Conservation (phyloP, 2,797 vertebrate genomes). For the Pseudochaenichthys georgianus region DNA sequence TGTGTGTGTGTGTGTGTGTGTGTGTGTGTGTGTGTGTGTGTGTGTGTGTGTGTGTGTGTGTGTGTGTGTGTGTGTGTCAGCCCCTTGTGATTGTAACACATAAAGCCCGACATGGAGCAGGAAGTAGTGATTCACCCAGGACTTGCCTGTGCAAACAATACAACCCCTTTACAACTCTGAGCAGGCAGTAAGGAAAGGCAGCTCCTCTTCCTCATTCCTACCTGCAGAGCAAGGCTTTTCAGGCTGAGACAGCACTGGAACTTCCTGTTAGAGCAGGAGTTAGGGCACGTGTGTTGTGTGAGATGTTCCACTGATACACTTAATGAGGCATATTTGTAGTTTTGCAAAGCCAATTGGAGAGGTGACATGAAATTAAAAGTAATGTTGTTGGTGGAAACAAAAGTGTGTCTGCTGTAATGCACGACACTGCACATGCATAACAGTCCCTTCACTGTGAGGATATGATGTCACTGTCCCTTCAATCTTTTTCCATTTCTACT, state of each 20-base stretch:
- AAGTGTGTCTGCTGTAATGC: too few relatives aligned
- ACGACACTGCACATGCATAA: background rate
- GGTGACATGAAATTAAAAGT: too few relatives aligned
- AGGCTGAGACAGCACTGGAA: background rate
- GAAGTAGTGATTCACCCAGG: conserved; percentile 63
- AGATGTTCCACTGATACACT: background rate
- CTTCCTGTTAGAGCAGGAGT: conserved; percentile 32
- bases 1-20: background rate
- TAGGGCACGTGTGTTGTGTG: background rate
- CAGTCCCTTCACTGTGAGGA: conserved; percentile 1
- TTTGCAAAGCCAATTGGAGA: too few relatives aligned
- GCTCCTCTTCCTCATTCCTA: conserved; percentile 65
- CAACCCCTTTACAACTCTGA: conserved; percentile 4
- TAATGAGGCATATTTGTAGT: background rate
- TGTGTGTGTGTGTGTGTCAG: background rate
- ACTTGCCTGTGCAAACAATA: conserved; percentile 64
- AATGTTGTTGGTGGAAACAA: too few relatives aligned
- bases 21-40: too few relatives aligned
- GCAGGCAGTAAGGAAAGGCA: conserved; percentile 30
- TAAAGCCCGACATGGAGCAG: conserved; percentile 32
- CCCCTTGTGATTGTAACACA: conserved; percentile 23
- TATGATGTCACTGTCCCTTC: conserved; percentile 27
- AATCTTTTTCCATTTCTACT: conserved; percentile 11
- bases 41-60: too few relatives aligned
- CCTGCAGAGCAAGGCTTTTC: conserved; percentile 7